phyloP scores from a whole-genome alignment of 2,113 vertebrate species.

The Bos indicus region DNA sequence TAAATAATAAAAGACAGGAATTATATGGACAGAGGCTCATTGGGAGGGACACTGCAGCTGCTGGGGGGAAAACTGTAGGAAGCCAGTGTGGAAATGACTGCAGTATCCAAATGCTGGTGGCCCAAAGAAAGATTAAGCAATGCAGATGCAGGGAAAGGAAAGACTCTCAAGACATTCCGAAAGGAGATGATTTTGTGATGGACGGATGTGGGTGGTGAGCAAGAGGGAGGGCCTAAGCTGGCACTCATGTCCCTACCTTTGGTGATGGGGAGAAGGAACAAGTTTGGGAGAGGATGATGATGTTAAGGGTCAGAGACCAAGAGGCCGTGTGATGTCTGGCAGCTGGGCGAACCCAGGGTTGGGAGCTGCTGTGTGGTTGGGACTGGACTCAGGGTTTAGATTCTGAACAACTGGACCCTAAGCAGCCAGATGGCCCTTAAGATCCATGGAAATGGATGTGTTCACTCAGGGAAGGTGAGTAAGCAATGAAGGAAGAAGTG shows the following conservation, averaged over 20 bases:
- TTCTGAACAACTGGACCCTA: not conserved
- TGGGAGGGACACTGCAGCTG: not conserved
- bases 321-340: not conserved
- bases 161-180: not conserved
- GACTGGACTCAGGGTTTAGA: not conserved
- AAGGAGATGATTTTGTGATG: not conserved
- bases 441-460: not conserved
- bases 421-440: not conserved
- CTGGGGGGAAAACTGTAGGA: not conserved
- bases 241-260: not conserved
- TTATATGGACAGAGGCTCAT: not conserved
- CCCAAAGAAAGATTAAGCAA: not conserved
- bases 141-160: not conserved
- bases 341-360: not conserved
- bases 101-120: not conserved
- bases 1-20: not conserved
- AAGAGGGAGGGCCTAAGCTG: not conserved
- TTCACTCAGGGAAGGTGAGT: not conserved
- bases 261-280: not conserved
- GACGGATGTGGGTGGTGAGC: not conserved
- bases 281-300: not conserved
- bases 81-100: not conserved
- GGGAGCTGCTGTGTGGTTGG: not conserved
- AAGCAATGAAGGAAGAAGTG: not conserved
- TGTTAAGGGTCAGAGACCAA: not conserved